Conservation (phyloP, 1,140 invertebrate genomes). For the Philaenus spumarius region DNA sequence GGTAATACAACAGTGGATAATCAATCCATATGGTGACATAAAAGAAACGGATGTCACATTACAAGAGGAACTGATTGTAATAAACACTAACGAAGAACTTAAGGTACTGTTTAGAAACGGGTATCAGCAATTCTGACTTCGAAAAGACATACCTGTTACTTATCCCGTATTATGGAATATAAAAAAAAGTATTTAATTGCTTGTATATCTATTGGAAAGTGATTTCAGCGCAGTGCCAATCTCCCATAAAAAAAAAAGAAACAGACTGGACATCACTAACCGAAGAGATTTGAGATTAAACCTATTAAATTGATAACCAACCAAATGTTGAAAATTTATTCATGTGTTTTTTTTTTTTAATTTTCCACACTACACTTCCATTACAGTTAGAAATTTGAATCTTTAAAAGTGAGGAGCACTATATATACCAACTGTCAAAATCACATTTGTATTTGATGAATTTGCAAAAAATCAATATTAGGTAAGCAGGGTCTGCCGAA, state of each 20-base stretch:
- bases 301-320: no score
- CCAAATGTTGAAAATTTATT: not conserved
- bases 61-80: slow-evolving; percentile 31
- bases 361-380: not conserved
- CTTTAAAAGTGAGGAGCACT: not conserved
- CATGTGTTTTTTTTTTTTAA: not conserved
- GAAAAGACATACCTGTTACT: slow-evolving; percentile 17
- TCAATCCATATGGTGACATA: slow-evolving; percentile 30
- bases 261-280: no score
- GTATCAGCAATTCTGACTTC: slow-evolving; percentile 27
- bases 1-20: slow-evolving; percentile 32
- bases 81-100: slow-evolving; percentile 31
- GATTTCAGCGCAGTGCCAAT: slow-evolving; percentile 11
- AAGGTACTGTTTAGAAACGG: slow-evolving; percentile 31
- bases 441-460: not conserved
- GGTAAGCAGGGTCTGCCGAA: not conserved
- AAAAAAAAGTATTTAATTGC: slow-evolving; percentile 25
- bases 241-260: no score
- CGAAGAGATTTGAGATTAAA: no score
- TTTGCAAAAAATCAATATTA: not conserved
- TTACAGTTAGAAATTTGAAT: not conserved
- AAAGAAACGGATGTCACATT: slow-evolving; percentile 31
- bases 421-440: not conserved
- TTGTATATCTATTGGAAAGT: slow-evolving; percentile 21
- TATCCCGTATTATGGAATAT: slow-evolving; percentile 24